A percentile compares a stretch with the other conserved stretches of the same genome.
Conservation (phyloP, 2,888 invertebrate genomes). For the Sinotaia quadrata region DNA sequence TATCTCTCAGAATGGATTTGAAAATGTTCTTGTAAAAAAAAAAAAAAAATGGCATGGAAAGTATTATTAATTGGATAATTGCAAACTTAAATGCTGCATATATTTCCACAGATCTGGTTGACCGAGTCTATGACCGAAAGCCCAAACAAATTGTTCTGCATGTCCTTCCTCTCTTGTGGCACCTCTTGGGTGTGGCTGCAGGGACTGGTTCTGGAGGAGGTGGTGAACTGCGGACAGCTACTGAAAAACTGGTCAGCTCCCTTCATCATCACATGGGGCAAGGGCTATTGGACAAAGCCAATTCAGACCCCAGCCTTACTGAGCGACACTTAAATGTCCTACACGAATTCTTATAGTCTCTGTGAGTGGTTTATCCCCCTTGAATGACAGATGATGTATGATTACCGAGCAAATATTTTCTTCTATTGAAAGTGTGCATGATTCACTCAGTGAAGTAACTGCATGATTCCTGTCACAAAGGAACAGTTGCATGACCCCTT, state of each 20-base stretch:
- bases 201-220: slow-evolving; percentile 54
- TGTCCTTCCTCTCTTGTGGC: slow-evolving; percentile 69
- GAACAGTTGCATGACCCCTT: no score
- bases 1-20: no score
- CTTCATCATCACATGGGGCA: slow-evolving; percentile 62
- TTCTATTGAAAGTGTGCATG: no score
- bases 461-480: no score
- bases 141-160: slow-evolving; percentile 68
- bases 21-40: no score
- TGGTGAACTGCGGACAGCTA: slow-evolving; percentile 58
- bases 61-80: no score
- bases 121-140: slow-evolving; percentile 63
- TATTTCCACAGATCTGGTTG: slow-evolving; percentile 57
- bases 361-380: background rate
- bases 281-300: slow-evolving; percentile 57
- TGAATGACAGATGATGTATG: background rate
- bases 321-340: slow-evolving; percentile 58
- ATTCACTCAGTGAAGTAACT: no score
- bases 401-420: background rate
- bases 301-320: slow-evolving; percentile 53
- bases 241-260: slow-evolving; percentile 49
- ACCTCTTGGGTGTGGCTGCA: slow-evolving; percentile 61
- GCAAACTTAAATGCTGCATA: no score
- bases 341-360: slow-evolving; percentile 42
- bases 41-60: no score